Conservation (phyloP, 2,888 invertebrate genomes). For the Diachrysia chrysitis region DNA sequence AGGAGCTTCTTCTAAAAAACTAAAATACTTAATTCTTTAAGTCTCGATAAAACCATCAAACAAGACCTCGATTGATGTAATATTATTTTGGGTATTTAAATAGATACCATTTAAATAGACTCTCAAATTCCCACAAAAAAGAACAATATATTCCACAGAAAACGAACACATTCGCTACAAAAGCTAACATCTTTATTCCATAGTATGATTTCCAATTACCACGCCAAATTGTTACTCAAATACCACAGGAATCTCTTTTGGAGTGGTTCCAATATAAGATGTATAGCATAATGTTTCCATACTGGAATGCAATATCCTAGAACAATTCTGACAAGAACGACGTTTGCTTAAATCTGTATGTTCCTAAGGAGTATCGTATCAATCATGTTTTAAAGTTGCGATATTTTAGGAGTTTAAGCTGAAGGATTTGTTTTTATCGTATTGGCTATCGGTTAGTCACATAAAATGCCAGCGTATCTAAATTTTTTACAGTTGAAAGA, state of each 20-base stretch:
- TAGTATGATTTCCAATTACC: constrained; percentile 25
- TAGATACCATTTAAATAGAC: no score
- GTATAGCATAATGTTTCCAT: constrained; percentile 8
- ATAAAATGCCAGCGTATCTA: no score
- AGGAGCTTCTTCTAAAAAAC: no score
- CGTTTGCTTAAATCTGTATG: background rate
- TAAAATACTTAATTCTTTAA: no score
- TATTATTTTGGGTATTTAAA: no score
- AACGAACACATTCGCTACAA: constrained; percentile 1
- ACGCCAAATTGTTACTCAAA: constrained; percentile 18
- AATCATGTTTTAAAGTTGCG: background rate
- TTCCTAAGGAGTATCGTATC: background rate
- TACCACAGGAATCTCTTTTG: constrained; percentile 27
- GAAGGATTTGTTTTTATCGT: background rate
- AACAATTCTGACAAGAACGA: constrained; percentile 4
- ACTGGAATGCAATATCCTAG: background rate
- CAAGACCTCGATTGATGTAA: no score
- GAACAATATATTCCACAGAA: background rate
- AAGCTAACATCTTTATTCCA: constrained; percentile 18
- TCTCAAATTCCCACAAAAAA: background rate
- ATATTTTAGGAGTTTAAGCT: background rate
- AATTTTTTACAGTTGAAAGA: no score
- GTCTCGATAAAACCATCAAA: no score
- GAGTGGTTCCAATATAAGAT: constrained; percentile 25
- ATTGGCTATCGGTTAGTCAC: background rate